A percentile compares a stretch with the other conserved stretches of the same genome.
These are phyloP conservation scores for Eristalinus aeneus DNA, from an alignment of 2,888 invertebrate genomes.

Conservation along the genomic window DNA sequence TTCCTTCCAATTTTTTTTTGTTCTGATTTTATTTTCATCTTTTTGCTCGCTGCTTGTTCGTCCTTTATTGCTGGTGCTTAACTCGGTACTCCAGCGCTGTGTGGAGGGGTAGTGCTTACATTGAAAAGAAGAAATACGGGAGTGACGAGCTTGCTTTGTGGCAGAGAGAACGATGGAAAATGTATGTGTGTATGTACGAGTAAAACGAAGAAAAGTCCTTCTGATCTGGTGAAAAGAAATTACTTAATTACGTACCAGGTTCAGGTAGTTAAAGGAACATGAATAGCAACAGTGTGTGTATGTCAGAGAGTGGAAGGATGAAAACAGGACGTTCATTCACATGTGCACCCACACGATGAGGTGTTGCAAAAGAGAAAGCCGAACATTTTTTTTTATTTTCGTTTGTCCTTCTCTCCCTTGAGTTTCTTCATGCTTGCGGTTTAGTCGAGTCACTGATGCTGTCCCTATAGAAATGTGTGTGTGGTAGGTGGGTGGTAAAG, in stretches of 20 bases:
- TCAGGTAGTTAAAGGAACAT: constrained; percentile 65
- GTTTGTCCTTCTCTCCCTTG: not conserved
- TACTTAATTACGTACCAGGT: constrained; percentile 71
- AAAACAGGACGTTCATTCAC: constrained; percentile 33
- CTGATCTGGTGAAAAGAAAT: constrained; percentile 69
- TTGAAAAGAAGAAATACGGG: not conserved
- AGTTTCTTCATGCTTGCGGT: not conserved
- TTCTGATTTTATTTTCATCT: constrained; percentile 9
- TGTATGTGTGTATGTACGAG: not conserved
- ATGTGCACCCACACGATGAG: not conserved
- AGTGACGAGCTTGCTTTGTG: not conserved
- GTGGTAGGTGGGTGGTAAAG: not conserved
- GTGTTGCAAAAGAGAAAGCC: not conserved
- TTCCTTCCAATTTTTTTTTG: constrained; percentile 30
- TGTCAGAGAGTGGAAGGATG: constrained; percentile 1
- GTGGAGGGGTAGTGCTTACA: constrained; percentile 16
- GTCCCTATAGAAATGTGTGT: not conserved
- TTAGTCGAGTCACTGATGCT: not conserved
- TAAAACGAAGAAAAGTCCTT: constrained; percentile 56
- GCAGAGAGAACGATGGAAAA: not conserved
- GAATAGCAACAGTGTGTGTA: constrained; percentile 39
- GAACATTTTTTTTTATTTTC: not conserved
- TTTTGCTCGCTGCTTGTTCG: constrained; percentile 38
- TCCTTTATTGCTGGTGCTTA: constrained; percentile 70
- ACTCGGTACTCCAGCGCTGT: constrained; percentile 62